Evolutionary conservation across 2,888 invertebrate genomes (phyloP).

Genomic region (Netelia melanura): DNA sequence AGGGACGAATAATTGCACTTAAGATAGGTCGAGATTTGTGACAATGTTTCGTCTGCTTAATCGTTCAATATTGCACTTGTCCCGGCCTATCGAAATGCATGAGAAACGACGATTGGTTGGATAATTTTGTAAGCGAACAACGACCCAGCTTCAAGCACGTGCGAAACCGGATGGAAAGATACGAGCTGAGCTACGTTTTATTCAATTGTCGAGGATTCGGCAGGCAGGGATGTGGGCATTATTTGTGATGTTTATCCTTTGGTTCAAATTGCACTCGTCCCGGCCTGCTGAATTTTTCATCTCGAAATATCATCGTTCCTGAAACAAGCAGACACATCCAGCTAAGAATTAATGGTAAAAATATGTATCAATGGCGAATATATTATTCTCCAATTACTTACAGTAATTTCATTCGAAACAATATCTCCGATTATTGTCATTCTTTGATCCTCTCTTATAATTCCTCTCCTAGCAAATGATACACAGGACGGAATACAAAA

Average conservation of each 20-base stretch:
- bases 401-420: too few relatives aligned
- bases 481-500: not conserved
- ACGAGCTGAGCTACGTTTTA: not conserved
- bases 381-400: not conserved
- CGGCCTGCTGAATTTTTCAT: conserved; percentile 83
- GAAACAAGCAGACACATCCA: not conserved
- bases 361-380: not conserved
- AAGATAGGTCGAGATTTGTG: conserved; percentile 85
- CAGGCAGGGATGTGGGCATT: conserved; percentile 84
- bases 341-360: not conserved
- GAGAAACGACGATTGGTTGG: conserved; percentile 65
- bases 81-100: conserved; percentile 85
- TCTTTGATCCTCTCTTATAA: not conserved
- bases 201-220: conserved; percentile 74
- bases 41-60: conserved; percentile 82
- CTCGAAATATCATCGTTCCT: conserved; percentile 73
- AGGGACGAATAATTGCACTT: conserved; percentile 77
- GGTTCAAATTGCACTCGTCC: conserved; percentile 85
- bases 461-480: not conserved
- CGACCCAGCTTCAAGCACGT: not conserved
- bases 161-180: conserved; percentile 38
- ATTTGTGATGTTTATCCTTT: conserved; percentile 78
- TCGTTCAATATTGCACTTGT: conserved; percentile 85
- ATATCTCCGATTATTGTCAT: not conserved
- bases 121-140: not conserved